Conservation (phyloP, 2,888 invertebrate species). For the Agrotis exclamationis region DNA sequence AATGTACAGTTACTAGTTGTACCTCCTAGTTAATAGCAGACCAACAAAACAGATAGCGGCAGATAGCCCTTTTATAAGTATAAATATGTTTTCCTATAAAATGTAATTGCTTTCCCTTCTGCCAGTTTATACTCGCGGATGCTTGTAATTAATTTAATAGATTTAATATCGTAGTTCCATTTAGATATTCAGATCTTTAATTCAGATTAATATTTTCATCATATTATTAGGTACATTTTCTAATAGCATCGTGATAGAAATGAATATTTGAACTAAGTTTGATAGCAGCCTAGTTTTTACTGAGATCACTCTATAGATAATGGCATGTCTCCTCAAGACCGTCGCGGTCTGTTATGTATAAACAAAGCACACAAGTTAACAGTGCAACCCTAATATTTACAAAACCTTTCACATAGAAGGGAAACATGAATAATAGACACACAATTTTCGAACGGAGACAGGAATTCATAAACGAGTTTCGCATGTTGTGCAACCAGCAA, state of each 20-base stretch:
- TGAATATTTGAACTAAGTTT: constrained; percentile 2
- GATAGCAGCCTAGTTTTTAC: not conserved
- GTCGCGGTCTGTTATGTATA: constrained; percentile 45
- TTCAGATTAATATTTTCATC: not conserved
- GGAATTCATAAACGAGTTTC: constrained; percentile 58
- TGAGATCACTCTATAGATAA: constrained; percentile 20
- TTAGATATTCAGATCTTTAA: constrained; percentile 9
- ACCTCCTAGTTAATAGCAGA: not conserved
- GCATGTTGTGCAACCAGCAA: constrained; percentile 64
- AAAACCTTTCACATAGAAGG: constrained; percentile 33
- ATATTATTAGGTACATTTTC: not conserved
- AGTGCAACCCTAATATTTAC: constrained; percentile 43
- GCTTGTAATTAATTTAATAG: constrained; percentile 25
- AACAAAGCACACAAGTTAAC: constrained; percentile 39
- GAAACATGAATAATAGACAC: constrained; percentile 35
- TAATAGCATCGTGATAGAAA: not conserved
- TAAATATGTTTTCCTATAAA: constrained; percentile 21
- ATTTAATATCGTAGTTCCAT: constrained; percentile 3
- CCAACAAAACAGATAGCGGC: constrained; percentile 15
- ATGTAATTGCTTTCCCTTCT: constrained; percentile 40
- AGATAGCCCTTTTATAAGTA: constrained; percentile 12
- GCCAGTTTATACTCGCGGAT: constrained; percentile 3
- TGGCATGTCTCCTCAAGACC: constrained; percentile 23
- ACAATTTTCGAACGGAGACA: constrained; percentile 48
- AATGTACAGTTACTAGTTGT: constrained; percentile 1